Evolutionary conservation across 2,113 vertebrate genomes (phyloP), one percentile per base, ranked within the genome.

Genomic region (Saccopteryx leptura): DNA sequence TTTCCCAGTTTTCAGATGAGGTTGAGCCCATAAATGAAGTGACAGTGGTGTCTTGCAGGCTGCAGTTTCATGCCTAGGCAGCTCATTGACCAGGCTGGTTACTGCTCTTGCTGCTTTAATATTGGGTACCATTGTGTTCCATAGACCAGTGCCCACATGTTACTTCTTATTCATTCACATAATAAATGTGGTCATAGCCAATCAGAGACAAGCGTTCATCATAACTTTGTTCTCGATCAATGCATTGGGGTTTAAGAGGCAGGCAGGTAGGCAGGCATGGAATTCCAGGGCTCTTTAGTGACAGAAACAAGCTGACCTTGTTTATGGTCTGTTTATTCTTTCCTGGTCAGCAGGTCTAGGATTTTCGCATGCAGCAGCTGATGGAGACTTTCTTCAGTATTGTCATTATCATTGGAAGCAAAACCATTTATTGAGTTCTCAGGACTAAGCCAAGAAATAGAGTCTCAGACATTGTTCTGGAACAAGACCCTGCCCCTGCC

Each of bases 401-500:
- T 93, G 31, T 68, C 72, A 28, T 75, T 84, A 61, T 50, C 2
- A 1, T 63, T 33, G 58, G 9, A 15, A 69, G 56, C 28, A 65
- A 88, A 80, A 71, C 78, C 54, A 21, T 69, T 91, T 71, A 81
- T 65, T 93, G 48, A 65, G 21, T 71, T 95, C 68, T 93, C 74
- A 58, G 60, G 24, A 39, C 54, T 69, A 75, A 76, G 46, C 54
- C 33, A 80, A 52, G 65, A 69, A 81, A 52, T 61, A 81, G 50
- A 86, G 31, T 75, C 31, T 76, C 17, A 61, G 52, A 68, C 1
- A 0, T 8, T 4, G 26, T 39, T 8, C 39, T 83, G 58, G 76
- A 46, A 11, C 1, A 26, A 75, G 60, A 88, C 18, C 33, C 5
- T 28, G 39, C 56, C n/a, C 26, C 60, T 66, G 19, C 65, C 28